Evolutionary conservation across 2,113 vertebrate species (phyloP).

Genomic region (Himantopus leucocephalus): DNA sequence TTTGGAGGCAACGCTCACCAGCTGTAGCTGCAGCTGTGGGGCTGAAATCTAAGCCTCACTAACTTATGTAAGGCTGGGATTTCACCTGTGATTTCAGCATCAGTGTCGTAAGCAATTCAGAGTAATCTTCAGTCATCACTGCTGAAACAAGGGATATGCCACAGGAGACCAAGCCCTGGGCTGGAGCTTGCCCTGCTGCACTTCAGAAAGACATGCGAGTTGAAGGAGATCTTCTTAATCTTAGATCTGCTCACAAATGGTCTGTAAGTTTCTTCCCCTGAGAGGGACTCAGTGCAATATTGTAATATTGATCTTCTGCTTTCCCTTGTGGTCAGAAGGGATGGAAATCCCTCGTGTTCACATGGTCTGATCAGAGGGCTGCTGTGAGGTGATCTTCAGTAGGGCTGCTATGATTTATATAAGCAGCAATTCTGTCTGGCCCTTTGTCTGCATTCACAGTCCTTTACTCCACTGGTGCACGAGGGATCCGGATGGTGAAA

Average conservation of each 20-base stretch:
- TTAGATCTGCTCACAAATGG: not conserved
- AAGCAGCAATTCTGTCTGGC: not conserved
- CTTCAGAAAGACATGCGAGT: accelerated
- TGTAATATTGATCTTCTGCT: not conserved
- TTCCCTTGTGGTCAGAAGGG: not conserved
- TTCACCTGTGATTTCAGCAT: not conserved
- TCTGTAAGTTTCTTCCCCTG: not conserved
- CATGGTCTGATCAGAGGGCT: not conserved
- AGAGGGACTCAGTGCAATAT: not conserved
- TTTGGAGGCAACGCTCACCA: not conserved
- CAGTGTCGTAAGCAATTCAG: not conserved
- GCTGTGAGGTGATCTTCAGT: not conserved
- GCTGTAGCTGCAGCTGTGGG: not conserved
- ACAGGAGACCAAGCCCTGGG: not conserved
- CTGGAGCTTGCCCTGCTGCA: not conserved
- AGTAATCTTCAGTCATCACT: not conserved
- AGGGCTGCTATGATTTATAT: not conserved
- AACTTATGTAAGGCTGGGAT: not conserved
- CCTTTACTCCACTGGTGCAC: not conserved
- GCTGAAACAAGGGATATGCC: not conserved
- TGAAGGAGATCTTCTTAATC: not conserved
- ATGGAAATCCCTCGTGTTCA: not conserved
- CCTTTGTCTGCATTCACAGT: not conserved
- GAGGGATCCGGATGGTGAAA: not conserved
- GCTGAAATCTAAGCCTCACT: not conserved